Conservation (phyloP, 35 echinoderm and acorn worm genomes). For the Nesometra sesokonis region DNA sequence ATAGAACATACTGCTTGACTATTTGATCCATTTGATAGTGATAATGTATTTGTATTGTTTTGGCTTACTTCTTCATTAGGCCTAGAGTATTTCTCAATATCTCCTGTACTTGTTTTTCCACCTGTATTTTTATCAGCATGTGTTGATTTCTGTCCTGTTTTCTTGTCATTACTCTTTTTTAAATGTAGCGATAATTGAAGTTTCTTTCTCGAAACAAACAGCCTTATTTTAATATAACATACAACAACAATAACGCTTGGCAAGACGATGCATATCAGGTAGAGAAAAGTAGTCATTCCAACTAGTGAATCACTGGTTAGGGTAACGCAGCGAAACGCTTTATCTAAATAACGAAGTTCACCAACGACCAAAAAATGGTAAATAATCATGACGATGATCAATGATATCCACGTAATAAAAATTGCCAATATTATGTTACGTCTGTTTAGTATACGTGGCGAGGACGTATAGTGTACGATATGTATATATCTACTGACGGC, state of each 20-base stretch:
- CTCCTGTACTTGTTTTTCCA: too few relatives aligned
- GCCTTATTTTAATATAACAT: background rate
- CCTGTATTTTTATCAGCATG: too few relatives aligned
- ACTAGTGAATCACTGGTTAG: background rate
- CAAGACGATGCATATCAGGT: constrained; percentile 1
- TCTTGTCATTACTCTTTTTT: background rate
- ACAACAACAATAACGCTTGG: constrained; percentile 18
- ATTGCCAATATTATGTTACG: background rate
- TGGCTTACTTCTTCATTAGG: too few relatives aligned
- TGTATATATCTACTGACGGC: background rate
- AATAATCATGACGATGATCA: background rate
- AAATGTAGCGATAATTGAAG: background rate
- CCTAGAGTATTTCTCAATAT: too few relatives aligned
- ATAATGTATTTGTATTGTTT: too few relatives aligned
- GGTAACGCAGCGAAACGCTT: constrained; percentile 9
- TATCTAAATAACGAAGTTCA: background rate
- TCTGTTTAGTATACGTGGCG: background rate
- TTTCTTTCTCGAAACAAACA: constrained; percentile 6
- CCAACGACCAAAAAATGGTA: constrained; percentile 11
- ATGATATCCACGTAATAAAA: background rate
- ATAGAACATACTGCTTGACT: too few relatives aligned
- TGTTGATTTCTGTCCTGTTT: background rate
- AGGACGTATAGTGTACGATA: constrained; percentile 1
- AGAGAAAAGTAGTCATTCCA: background rate
- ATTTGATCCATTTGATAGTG: too few relatives aligned